A percentile compares a stretch with the other conserved stretches of the same genome.
phyloP scores from a whole-genome alignment of 2,113 vertebrate genomes.

The Dendrocopos noguchii region DNA sequence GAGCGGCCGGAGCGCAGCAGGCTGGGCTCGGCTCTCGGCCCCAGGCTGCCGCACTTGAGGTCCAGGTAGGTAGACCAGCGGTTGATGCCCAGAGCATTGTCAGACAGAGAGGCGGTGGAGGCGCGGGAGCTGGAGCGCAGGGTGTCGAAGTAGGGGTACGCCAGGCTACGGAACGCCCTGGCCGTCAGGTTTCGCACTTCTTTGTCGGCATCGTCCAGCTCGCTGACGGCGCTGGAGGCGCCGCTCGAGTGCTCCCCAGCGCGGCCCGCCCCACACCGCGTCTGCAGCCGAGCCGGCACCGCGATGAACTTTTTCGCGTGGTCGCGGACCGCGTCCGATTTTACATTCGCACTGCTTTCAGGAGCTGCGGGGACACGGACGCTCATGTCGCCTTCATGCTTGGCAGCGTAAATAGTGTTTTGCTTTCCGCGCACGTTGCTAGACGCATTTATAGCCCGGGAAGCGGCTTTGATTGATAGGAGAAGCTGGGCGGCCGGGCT shows the following conservation, averaged over 20 bases:
- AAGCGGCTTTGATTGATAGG: constrained; percentile 93
- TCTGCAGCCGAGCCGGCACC: constrained; percentile 84
- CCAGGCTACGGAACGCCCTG: constrained; percentile 91
- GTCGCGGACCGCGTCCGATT: constrained; percentile 70
- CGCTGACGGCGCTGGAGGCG: constrained; percentile 92
- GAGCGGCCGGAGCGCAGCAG: constrained; percentile 77
- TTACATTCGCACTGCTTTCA: constrained; percentile 68
- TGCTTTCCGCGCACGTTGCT: constrained; percentile 80
- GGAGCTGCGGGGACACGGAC: constrained; percentile 79
- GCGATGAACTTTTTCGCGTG: constrained; percentile 75
- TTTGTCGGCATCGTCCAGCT: constrained; percentile 94
- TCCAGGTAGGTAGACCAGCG: constrained; percentile 92
- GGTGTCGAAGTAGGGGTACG: constrained; percentile 89
- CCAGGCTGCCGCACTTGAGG: constrained; percentile 85
- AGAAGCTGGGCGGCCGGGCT: constrained; percentile 86
- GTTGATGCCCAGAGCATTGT: constrained; percentile 82
- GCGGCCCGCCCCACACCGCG: constrained; percentile 76
- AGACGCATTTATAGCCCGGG: constrained; percentile 93
- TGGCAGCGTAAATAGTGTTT: constrained; percentile 81
- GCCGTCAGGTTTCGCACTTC: constrained; percentile 94
- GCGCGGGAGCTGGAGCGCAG: constrained; percentile 88
- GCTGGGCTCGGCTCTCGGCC: constrained; percentile 76
- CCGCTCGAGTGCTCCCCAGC: constrained; percentile 86
- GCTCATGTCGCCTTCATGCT: constrained; percentile 85
- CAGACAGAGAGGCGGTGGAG: constrained; percentile 84